Percentiles rank a stretch among this genome's conserved stretches.
Conservation (phyloP, 1,140 invertebrate species). For the Marisa cornuarietis region DNA sequence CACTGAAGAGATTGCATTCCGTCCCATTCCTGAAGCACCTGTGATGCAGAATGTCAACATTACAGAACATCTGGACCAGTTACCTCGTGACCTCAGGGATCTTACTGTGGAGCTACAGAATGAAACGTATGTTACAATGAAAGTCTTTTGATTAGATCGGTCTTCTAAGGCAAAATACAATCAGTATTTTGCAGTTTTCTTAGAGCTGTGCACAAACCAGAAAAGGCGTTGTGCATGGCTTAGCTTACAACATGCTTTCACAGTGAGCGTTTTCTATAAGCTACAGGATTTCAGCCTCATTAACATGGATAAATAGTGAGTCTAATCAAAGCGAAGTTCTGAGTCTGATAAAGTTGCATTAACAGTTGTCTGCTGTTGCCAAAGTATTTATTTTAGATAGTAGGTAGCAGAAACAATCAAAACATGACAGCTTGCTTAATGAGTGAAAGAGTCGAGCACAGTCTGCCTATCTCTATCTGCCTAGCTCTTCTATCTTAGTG, state of each 20-base stretch:
- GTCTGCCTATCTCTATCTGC: no score
- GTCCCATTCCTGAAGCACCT: constrained; percentile 58
- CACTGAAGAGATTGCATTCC: constrained; percentile 60
- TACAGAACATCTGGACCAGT: constrained; percentile 60
- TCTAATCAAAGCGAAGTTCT: no score
- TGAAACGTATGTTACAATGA: constrained; percentile 67
- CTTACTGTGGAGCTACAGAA: constrained; percentile 75
- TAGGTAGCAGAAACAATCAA: no score
- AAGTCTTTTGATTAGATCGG: background rate
- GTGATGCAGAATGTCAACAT: constrained; percentile 55
- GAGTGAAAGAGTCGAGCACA: no score
- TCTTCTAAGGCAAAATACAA: background rate
- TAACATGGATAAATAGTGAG: background rate
- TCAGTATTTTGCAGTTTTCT: no score
- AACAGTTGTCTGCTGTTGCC: background rate
- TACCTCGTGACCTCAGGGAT: constrained; percentile 73
- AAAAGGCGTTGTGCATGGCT: background rate
- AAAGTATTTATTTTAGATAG: background rate
- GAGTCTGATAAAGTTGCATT: no score
- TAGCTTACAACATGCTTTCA: background rate
- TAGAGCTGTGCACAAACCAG: no score
- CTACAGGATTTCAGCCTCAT: background rate
- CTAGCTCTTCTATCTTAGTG: no score
- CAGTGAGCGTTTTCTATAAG: background rate
- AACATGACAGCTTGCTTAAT: no score